Evolutionary conservation across 2,797 vertebrate species (phyloP), one percentile per base, ranked within the genome.

Genomic region (Heteromormyrus szaboi): DNA sequence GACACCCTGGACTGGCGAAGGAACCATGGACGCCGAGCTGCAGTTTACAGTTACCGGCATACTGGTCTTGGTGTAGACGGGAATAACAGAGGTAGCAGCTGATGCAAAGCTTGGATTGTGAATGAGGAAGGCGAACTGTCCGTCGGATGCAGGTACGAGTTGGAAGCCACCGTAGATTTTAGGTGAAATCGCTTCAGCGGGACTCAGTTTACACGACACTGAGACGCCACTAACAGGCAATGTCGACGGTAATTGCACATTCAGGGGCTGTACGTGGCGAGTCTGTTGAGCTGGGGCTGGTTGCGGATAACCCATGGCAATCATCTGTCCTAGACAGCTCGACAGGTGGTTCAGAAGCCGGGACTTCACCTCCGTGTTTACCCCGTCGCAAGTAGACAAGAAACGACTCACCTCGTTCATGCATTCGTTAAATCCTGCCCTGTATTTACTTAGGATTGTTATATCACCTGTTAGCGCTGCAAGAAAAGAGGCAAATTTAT

Each of bases 61-160:
- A 88, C 96, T 96, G 6, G 97, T 90, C 65, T 97, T 98, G 76
- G 96, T 95, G 41, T 97, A 98, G 1, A 98, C 96, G 0, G 97
- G 97, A 51, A 97, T 95, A 86, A 97, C 94, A 0, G 95, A 94
- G 41, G 96, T 96, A 0, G 96, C 92, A 0, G 96, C 83, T 46
- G 96, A 94, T 33, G 95, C 92, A 1, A 97, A 97, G 0, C 95
- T 94, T 0, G 97, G 96, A 92, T 95, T 97, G 0, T 97, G 97
- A 92, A 97, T 97, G 89, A 97, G 94, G 90, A 97, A 97, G 0
- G 97, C 96, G 5, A 97, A 97, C 90, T 98, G 97, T 93, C 97
- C 96, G 0, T 97, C 96, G 0, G 95, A 95, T 0, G 97, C 97
- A 0, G 96, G 97, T 11, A 97, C 96, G 29, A 97, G 95, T 92